phyloP scores from a whole-genome alignment of 2,888 invertebrate species.

The Rhodophaea formosa region DNA sequence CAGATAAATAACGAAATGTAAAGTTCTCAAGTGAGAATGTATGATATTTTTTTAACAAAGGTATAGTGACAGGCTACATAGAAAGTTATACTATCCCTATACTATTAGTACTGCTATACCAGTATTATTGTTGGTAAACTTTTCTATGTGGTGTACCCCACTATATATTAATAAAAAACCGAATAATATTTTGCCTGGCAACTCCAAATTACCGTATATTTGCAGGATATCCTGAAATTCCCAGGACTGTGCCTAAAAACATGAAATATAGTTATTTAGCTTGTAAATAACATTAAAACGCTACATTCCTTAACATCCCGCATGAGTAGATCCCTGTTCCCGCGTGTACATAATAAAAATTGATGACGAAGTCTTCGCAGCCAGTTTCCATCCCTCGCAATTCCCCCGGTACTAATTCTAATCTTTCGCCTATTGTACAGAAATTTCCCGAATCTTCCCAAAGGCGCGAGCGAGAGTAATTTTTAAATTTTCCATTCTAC shows the following conservation, averaged over 20 bases:
- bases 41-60: no score
- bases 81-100: no score
- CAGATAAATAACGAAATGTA: no score
- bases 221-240: neutral
- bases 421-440: slow-evolving; percentile 1
- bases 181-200: no score
- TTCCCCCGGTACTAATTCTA: neutral
- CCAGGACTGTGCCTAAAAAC: neutral
- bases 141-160: no score
- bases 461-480: neutral
- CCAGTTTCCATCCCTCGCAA: neutral
- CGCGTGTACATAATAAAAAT: slow-evolving; percentile 2
- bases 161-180: no score
- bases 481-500: neutral
- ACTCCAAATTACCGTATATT: neutral
- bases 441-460: neutral
- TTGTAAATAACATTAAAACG: neutral
- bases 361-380: neutral
- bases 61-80: no score
- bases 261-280: neutral
- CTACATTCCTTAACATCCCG: neutral
- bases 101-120: no score
- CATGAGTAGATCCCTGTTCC: neutral
- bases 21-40: no score
- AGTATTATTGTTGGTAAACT: no score